Evolutionary conservation across 2,113 vertebrate species (phyloP).

Genomic region (Irena cyanogastra): DNA sequence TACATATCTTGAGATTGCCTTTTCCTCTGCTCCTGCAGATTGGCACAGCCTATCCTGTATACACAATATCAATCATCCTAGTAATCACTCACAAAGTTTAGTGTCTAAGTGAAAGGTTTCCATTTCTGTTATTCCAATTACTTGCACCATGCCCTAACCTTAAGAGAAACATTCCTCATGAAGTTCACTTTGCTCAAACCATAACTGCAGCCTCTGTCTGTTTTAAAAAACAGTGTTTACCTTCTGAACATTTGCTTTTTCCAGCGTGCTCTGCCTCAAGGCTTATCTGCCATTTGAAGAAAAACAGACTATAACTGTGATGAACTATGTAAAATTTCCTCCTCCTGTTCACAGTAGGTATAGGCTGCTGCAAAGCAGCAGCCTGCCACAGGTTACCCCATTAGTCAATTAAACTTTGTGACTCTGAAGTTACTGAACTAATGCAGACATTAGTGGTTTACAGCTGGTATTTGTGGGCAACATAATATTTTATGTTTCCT

Average conservation of each 20-base stretch:
- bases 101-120: neutral
- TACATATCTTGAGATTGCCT: neutral
- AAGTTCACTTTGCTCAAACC: neutral
- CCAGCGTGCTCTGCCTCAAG: neutral
- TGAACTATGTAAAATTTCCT: neutral
- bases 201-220: neutral
- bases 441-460: slow-evolving; percentile 43
- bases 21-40: neutral
- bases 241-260: neutral
- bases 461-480: slow-evolving; percentile 47
- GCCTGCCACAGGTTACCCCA: slow-evolving; percentile 38
- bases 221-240: neutral
- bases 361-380: neutral
- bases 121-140: neutral
- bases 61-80: neutral
- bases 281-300: neutral
- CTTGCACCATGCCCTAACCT: neutral
- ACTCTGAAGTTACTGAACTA: slow-evolving; percentile 23
- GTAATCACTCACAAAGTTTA: neutral
- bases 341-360: neutral
- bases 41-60: neutral
- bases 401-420: slow-evolving; percentile 9
- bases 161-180: neutral
- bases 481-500: slow-evolving; percentile 55
- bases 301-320: neutral